Evolutionary conservation across 1,140 invertebrate species (phyloP), one percentile per base, ranked within the genome.

Genomic region (Drosophila hydei): DNA sequence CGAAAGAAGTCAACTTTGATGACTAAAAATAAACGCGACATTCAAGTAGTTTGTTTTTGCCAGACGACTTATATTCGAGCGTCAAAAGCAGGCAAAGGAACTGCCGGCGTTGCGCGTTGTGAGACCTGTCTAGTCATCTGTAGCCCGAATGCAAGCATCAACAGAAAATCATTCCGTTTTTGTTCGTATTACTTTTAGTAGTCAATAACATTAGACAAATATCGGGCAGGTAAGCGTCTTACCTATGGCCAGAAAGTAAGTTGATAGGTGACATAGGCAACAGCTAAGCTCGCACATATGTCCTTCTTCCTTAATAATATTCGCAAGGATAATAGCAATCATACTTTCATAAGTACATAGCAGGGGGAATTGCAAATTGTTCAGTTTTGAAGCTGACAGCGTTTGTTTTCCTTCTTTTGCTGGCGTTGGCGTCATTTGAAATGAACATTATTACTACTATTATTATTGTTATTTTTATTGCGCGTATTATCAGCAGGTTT

Each of bases 401-500:
- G 1, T 18, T 33, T 51, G 23, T 43, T 48, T 45, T 45, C 19
- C 61, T 73, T 56, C 36, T 63, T 43, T 11, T 11, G 54, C 23
- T 42, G 30, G 27, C 23, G 55, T 65, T 74, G 30, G 54, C 79
- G 76, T 76, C 80, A 77, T 68, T 87, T 80, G 77, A 83, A 79
- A 84, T 79, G 69, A 87, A 77, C 81, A 81, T 85, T 85, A 85
- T 88, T 81, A 78, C 77, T 87, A 85, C 52, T 81, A 77, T 77
- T 87, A 80, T 80, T 85, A 79, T 77, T 83, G 68, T 81, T 59
- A 65, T 72, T 79, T 63, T 85, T 87, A 87, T 87, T 87, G 79
- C 62, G 75, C 75, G 75, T 78, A 81, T 88, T 88, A 88, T 88
- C 83, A 88, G 83, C 72, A 72, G 75, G 84, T 88, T 88, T 88